Evolutionary conservation across 2,888 invertebrate genomes (phyloP), one percentile per base, ranked within the genome.

Genomic region (Drosophila mayaguana): DNA sequence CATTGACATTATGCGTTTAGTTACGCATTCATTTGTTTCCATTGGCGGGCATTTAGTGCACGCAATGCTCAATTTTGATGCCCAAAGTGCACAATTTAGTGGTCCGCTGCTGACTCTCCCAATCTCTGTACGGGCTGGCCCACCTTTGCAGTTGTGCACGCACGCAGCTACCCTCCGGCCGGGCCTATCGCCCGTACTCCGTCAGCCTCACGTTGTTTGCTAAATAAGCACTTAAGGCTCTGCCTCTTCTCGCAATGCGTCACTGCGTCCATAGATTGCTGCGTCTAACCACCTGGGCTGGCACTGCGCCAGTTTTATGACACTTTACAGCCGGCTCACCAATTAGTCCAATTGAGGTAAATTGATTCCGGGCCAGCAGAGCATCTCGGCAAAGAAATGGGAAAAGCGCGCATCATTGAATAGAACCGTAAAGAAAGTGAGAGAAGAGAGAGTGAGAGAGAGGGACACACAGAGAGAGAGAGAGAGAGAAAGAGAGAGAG

Each of bases 1-100:
- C 80, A 79, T 73, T 88, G 89, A 77, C 74, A 81, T 87, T 82
- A 82, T 87, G 77, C 82, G 85, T 87, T 87, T 87, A 84, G 86
- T 87, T 89, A 89, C 89, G 89, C 86, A 87, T 81, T 82, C 74
- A 79, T 65, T 77, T 70, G 54, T 34, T 53, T 61, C 22, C 72
- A 68, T 63, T 70, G 66, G 51, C 63, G 32, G 36, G 51, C 67
- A 75, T 81, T 84, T 76, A 73, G 67, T 74, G 79, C 87, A 88
- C 87, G 89, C 86, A 87, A 88, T 74, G 75, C 70, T 22, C 72
- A 72, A 75, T 83, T 81, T 69, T 70, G 72, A 79, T 73, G 74
- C 71, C 68, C 83, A 82, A 83, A 84, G 75, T 75, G 79, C 66
- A 83, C 79, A 75, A 72, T 83, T 83, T 88, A 82, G 72, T 69